Evolutionary conservation across 2,797 vertebrate genomes (phyloP).

Genomic region (Leuciscus waleckii): DNA sequence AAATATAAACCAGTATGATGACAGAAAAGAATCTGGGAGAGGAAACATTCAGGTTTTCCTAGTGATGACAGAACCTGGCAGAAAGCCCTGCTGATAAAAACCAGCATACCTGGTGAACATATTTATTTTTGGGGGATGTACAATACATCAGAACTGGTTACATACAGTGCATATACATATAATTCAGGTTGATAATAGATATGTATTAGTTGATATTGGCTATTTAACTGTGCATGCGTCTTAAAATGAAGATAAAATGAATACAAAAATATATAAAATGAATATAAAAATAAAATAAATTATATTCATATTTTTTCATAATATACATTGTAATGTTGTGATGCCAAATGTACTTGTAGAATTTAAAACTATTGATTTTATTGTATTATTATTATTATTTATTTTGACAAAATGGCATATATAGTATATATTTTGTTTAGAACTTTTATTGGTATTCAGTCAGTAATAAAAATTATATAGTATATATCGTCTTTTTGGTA

Average conservation of each 20-base stretch:
- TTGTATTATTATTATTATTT: no score
- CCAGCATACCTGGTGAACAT: slow-evolving; percentile 1
- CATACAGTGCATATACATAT: neutral
- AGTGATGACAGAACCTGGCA: slow-evolving; percentile 4
- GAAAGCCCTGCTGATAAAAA: slow-evolving; percentile 1
- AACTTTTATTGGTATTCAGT: neutral
- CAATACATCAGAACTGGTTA: neutral
- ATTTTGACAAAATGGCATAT: no score
- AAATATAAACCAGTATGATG: slow-evolving; percentile 14
- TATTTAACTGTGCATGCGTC: neutral
- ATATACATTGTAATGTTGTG: no score
- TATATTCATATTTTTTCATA: no score
- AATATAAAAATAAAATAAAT: no score
- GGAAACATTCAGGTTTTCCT: slow-evolving; percentile 12
- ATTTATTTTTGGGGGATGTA: neutral
- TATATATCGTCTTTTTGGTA: neutral
- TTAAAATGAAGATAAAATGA: neutral
- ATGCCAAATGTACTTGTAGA: no score
- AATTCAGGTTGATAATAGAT: neutral
- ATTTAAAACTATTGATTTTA: no score
- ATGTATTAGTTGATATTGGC: neutral
- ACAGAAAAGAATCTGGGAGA: neutral
- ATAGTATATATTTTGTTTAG: neutral
- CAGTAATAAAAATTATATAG: no score
- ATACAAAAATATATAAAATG: neutral